Evolutionary conservation across 23 tunicate species (phyloP).

Genomic region (Halocynthia aurantium): DNA sequence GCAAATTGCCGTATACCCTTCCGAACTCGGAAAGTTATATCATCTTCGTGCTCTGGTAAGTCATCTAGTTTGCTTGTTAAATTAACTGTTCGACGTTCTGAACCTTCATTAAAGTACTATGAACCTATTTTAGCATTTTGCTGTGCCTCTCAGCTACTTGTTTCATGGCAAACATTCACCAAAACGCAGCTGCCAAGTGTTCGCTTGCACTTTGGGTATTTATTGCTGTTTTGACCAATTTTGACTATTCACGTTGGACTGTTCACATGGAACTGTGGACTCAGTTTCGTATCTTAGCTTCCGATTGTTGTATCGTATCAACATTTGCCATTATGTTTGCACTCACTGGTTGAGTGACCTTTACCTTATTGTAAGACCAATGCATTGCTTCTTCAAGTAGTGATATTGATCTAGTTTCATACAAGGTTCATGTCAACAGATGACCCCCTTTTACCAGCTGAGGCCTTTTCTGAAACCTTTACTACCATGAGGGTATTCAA

Average conservation of each 20-base stretch:
- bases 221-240: background rate
- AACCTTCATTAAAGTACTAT: conserved; percentile 1
- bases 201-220: conserved; percentile 12
- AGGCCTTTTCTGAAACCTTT: too few relatives aligned
- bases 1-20: background rate
- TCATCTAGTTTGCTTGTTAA: background rate
- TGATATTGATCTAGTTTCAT: too few relatives aligned
- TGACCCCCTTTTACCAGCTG: too few relatives aligned
- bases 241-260: conserved; percentile 5
- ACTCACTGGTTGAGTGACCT: background rate
- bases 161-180: conserved; percentile 10
- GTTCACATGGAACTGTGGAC: conserved; percentile 21
- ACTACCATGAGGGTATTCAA: too few relatives aligned
- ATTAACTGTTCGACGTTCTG: background rate
- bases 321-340: conserved; percentile 6
- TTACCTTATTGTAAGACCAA: too few relatives aligned
- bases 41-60: conserved; percentile 17
- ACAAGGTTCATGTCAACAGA: too few relatives aligned
- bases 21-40: background rate
- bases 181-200: conserved; percentile 4
- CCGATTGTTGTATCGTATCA: conserved; percentile 12
- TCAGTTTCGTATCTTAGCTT: conserved; percentile 18
- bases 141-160: conserved; percentile 11
- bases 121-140: background rate
- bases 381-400: too few relatives aligned